Conservation (phyloP, 1,140 invertebrate genomes). For the Macrobrachium rosenbergii region DNA sequence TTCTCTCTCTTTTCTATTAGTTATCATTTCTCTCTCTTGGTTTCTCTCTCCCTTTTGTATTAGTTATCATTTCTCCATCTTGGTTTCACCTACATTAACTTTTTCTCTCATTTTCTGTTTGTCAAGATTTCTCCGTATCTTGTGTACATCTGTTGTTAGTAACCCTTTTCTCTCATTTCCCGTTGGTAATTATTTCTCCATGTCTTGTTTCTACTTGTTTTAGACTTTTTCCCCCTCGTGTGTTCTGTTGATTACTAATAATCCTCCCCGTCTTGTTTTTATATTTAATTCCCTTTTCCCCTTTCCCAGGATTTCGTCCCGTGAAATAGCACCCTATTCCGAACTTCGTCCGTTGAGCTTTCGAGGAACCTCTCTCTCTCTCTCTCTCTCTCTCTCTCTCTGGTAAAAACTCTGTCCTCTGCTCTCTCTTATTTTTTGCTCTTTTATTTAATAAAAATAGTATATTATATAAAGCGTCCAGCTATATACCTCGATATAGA, state of each 20-base stretch:
- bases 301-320: background rate
- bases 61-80: background rate
- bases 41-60: background rate
- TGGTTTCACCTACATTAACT: background rate
- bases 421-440: too few relatives aligned
- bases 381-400: too few relatives aligned
- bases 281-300: background rate
- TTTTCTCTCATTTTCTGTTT: background rate
- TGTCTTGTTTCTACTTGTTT: background rate
- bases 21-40: background rate
- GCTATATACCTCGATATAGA: too few relatives aligned
- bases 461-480: too few relatives aligned
- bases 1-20: too few relatives aligned
- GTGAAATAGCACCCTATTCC: too few relatives aligned
- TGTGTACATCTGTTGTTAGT: background rate
- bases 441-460: too few relatives aligned
- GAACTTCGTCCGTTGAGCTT: too few relatives aligned
- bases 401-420: too few relatives aligned
- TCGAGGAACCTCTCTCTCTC: too few relatives aligned
- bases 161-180: background rate
- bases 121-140: background rate
- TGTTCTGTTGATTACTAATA: background rate
- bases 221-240: background rate
- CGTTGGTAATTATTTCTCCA: background rate
- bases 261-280: background rate